A percentile compares a stretch with the other conserved stretches of the same genome.
Evolutionary conservation across 2,888 invertebrate species (phyloP).

Genomic region (Cephus runcator): DNA sequence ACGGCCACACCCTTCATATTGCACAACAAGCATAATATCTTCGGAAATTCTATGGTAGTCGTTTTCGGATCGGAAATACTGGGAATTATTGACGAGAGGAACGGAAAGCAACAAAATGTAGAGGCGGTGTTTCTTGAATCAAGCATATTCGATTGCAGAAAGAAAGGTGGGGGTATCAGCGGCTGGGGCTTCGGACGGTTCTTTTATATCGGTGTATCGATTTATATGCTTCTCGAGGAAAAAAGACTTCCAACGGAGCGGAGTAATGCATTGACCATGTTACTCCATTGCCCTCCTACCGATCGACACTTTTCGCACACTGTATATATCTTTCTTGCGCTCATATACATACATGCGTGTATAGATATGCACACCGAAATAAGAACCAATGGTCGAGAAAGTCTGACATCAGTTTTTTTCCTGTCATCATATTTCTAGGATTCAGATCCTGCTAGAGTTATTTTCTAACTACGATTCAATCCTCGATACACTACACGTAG

Average conservation of each 20-base stretch:
- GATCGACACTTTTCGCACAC: conserved; percentile 26
- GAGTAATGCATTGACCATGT: conserved; percentile 52
- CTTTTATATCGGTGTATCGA: conserved; percentile 5
- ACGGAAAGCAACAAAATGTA: neutral
- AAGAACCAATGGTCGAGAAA: neutral
- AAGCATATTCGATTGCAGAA: neutral
- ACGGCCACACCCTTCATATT: neutral
- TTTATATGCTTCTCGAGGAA: neutral
- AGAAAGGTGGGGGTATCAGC: neutral
- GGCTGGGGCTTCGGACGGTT: neutral
- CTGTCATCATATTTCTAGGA: neutral
- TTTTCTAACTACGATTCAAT: neutral
- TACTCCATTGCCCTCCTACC: conserved; percentile 46
- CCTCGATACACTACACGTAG: neutral
- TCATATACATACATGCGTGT: neutral
- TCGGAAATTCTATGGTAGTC: neutral
- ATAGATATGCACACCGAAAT: neutral
- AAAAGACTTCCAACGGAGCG: conserved; percentile 32
- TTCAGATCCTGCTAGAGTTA: neutral
- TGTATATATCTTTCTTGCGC: neutral
- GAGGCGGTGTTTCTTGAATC: neutral
- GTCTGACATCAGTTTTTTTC: neutral
- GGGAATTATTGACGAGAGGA: neutral
- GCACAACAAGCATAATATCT: neutral
- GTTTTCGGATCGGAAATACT: neutral